Conservation (phyloP, 2,113 vertebrate species). For the Nesoenas mayeri region DNA sequence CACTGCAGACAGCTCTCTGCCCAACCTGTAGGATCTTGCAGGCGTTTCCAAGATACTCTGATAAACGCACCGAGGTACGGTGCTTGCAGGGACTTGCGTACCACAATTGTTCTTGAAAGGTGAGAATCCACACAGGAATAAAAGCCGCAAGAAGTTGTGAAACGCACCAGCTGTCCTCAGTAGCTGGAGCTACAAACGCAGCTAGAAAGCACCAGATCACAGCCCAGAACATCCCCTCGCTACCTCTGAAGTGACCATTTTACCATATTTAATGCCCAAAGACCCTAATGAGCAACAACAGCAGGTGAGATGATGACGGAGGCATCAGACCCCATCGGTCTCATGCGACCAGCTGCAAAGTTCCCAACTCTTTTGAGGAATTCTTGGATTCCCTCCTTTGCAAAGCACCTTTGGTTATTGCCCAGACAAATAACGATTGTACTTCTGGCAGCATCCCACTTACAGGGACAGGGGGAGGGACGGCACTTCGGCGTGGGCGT, state of each 20-base stretch:
- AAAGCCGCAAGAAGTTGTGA: background rate
- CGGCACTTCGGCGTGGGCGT: background rate
- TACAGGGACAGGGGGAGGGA: background rate
- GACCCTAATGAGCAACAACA: background rate
- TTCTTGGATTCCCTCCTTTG: background rate
- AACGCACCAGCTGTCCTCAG: background rate
- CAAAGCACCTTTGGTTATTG: background rate
- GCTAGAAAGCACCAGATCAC: background rate
- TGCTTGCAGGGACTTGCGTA: background rate
- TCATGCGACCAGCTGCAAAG: accelerated
- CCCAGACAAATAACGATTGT: background rate
- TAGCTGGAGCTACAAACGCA: background rate
- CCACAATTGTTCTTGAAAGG: background rate
- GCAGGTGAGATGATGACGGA: accelerated
- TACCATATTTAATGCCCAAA: accelerated
- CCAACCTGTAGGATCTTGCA: background rate
- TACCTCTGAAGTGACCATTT: background rate
- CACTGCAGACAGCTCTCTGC: background rate
- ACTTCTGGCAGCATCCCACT: background rate
- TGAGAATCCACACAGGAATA: background rate
- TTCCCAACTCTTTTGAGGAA: background rate
- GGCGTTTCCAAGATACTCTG: background rate
- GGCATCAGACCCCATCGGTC: accelerated
- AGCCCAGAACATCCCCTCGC: background rate
- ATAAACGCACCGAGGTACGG: background rate